Conservation (phyloP, 2,113 vertebrate species). For the Lonchura striata region DNA sequence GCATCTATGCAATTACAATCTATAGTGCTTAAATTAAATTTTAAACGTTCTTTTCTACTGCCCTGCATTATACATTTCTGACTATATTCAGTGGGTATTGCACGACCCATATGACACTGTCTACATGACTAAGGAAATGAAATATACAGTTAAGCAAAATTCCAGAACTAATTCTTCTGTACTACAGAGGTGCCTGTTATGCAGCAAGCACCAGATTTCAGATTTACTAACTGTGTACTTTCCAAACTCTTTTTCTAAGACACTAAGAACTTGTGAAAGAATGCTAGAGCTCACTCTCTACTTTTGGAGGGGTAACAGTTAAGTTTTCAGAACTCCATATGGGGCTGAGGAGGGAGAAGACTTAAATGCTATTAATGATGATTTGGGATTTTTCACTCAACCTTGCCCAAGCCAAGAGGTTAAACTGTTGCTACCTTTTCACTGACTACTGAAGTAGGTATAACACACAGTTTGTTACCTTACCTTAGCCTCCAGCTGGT, state of each 20-base stretch:
- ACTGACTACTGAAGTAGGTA: background rate
- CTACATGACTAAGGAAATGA: background rate
- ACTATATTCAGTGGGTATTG: background rate
- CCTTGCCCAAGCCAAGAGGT: background rate
- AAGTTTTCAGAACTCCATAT: background rate
- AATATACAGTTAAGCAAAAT: background rate
- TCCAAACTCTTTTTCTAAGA: background rate
- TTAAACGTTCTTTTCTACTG: background rate
- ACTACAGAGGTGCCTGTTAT: background rate
- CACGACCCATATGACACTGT: background rate
- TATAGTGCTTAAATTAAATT: background rate
- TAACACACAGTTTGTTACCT: background rate
- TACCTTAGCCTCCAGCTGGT: slow-evolving; percentile 95
- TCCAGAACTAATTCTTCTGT: background rate
- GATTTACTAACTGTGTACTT: background rate
- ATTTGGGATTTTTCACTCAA: background rate
- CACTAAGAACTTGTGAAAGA: background rate
- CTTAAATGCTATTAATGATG: background rate
- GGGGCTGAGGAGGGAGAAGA: background rate
- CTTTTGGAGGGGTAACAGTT: background rate
- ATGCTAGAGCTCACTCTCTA: background rate
- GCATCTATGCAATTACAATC: background rate
- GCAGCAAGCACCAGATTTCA: background rate
- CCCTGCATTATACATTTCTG: background rate
- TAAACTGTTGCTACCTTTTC: background rate